Base-by-base conservation (phyloP, 2,888 invertebrate genomes). In the Petrolisthes cinctipes region DNA sequence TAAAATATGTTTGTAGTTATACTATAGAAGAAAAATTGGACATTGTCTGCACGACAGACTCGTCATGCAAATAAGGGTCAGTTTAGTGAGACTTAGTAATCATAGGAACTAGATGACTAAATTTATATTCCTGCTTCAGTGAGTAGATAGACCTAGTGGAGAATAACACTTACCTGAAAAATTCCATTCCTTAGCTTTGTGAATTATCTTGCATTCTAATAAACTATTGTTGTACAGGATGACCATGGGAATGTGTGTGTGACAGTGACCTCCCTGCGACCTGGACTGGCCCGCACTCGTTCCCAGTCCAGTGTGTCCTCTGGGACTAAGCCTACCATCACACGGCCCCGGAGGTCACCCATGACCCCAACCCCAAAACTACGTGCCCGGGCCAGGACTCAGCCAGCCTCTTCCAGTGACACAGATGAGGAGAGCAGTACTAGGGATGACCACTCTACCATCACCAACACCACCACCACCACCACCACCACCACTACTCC, bases 191-290 rank as follows among this genome's bases (percentile, higher is more conserved):
- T 37, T 37, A 37, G 37, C 37, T 37, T 37, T 37, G 37, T 37
- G 37, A 37, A 2, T 37, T 37, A 37, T 37, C 37, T 37, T 37
- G 37, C 37, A 37, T 37, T 37, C 37, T 37, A 37, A 37, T 37
- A 37, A 37, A 37, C 2, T 37, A 2, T 81, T n/a, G 20, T 0
- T 57, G 4, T 53, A 9, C 73, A 88, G 88, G 88, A 88, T 85
- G 88, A 88, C 20, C 88, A 88, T 66, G 88, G 88, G 17, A 88
- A 85, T 57, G 76, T 82, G 57, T 85, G 82, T 51, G 85, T 88
- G 11, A 88, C 85, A 5, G 56, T 88, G 20, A 88, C 88, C n/a
- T 88, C 88, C 9, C 82, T 88, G 37, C 85, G 85, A 54, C 88
- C 88, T 23, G 82, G 82, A 53, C 53, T 88, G 82, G 88, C 81